Evolutionary conservation across 2,113 vertebrate genomes (phyloP).

Genomic region (Macaca nemestrina): DNA sequence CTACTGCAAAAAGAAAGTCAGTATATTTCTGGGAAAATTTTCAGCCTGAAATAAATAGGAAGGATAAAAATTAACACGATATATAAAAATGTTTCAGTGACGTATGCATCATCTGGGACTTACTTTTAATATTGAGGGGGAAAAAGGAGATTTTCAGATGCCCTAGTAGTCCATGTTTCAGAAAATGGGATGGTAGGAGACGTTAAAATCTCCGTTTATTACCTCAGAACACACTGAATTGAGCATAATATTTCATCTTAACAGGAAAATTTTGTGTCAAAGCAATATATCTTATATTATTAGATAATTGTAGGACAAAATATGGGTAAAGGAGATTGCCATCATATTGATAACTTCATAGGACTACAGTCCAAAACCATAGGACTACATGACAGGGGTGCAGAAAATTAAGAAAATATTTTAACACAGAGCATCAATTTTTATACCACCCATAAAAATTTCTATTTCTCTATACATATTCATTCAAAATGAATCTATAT

Average conservation of each 20-base stretch:
- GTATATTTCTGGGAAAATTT: neutral
- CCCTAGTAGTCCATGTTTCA: neutral
- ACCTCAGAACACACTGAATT: neutral
- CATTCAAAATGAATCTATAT: neutral
- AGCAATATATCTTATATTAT: neutral
- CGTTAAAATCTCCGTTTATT: neutral
- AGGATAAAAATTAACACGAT: neutral
- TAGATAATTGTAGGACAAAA: neutral
- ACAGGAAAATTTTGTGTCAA: neutral
- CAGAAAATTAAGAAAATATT: neutral
- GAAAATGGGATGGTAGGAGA: neutral
- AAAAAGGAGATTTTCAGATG: neutral
- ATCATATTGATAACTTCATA: neutral
- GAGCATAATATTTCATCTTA: neutral
- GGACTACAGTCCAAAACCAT: neutral
- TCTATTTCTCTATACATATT: neutral
- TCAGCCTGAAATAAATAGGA: neutral
- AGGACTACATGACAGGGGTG: neutral
- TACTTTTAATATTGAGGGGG: neutral
- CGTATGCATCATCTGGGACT: neutral
- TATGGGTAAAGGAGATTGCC: neutral
- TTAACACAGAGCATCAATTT: neutral
- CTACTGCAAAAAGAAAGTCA: neutral
- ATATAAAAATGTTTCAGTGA: neutral
- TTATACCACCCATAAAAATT: neutral